Evolutionary conservation across 2,888 invertebrate species (phyloP), one percentile per base, ranked within the genome.

Genomic region (Baccha elongata): DNA sequence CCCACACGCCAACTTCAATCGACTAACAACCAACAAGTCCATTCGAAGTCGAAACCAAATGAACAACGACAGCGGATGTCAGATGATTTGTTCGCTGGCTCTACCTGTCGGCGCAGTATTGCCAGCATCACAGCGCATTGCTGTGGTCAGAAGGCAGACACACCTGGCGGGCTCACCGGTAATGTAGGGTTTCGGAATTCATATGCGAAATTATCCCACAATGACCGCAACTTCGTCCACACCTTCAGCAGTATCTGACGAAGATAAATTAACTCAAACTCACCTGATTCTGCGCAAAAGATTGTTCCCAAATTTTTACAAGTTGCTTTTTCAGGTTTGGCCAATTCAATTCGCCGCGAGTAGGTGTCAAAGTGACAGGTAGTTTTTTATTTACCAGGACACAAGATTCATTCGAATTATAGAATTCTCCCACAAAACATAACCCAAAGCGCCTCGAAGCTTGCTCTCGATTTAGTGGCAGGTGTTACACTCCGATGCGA

Each of bases 321-420:
- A 65, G 26, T 23, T 50, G 42, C n/a, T 21, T 26, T 40, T 44
- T 35, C n/a, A n/a, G n/a, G n/a, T n/a, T n/a, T n/a, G n/a, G 35
- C 13, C 15, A 35, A 64, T 64, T 72, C 71, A 76, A 75, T 81
- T 81, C 78, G 68, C 52, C 44, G 72, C 72, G 84, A 84, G 85
- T 85, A 85, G 85, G 85, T 85, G 85, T 84, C 74, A 78, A 76
- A 83, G 44, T 68, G 67, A 64, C 85, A 80, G 83, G 75, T 75
- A 65, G n/a, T n/a, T n/a, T n/a, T 75, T 84, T 80, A 76, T 73
- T 85, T 84, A 79, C 79, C 69, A 58, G 40, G 72, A 85, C 42
- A 23, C 17, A 21, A 50, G 65, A 52, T 17, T 42, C 37, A 50
- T 26, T 26, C 46, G 50, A 29, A 53, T 37, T 44, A 50, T 44